Conservation (phyloP, 2,888 invertebrate genomes). For the Gnatocerus cornutus region DNA sequence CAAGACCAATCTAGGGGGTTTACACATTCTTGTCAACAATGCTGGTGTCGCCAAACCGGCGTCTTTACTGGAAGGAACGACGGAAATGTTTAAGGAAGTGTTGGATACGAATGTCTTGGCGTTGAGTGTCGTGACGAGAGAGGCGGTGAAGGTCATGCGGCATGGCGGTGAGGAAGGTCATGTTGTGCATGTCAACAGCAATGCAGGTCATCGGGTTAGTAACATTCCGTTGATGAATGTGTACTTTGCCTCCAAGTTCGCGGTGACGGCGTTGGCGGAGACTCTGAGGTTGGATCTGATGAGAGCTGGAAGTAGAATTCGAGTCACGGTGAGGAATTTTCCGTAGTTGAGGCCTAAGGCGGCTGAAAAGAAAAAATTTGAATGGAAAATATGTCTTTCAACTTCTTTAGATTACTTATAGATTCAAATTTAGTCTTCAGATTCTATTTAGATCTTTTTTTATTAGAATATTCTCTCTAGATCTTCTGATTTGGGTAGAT, state of each 20-base stretch:
- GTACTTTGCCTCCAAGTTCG: conserved; percentile 35
- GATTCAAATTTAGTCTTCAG: no score
- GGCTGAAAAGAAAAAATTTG: neutral
- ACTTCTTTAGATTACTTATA: no score
- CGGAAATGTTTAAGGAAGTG: conserved; percentile 53
- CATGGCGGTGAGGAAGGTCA: conserved; percentile 60
- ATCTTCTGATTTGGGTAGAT: no score
- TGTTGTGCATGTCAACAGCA: conserved; percentile 63
- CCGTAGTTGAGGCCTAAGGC: no score
- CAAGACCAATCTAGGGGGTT: conserved; percentile 63
- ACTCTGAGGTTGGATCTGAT: conserved; percentile 33
- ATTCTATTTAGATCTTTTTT: no score
- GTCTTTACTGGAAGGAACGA: conserved; percentile 54
- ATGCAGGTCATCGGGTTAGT: conserved; percentile 59
- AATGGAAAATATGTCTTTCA: no score
- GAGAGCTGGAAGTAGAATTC: conserved; percentile 34
- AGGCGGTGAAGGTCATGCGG: conserved; percentile 57
- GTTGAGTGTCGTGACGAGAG: neutral
- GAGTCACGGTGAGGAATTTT: conserved; percentile 39
- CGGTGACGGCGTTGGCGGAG: conserved; percentile 42
- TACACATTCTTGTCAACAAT: conserved; percentile 68
- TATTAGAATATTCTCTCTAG: no score
- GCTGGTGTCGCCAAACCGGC: conserved; percentile 61
- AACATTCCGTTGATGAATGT: conserved; percentile 53
- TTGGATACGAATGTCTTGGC: conserved; percentile 56